Evolutionary conservation across 30 jellyfish, hydroid and myxozoan genomes (phyloP), one percentile per base, ranked within the genome.

Genomic region (Chrysaora quinquecirrha): DNA sequence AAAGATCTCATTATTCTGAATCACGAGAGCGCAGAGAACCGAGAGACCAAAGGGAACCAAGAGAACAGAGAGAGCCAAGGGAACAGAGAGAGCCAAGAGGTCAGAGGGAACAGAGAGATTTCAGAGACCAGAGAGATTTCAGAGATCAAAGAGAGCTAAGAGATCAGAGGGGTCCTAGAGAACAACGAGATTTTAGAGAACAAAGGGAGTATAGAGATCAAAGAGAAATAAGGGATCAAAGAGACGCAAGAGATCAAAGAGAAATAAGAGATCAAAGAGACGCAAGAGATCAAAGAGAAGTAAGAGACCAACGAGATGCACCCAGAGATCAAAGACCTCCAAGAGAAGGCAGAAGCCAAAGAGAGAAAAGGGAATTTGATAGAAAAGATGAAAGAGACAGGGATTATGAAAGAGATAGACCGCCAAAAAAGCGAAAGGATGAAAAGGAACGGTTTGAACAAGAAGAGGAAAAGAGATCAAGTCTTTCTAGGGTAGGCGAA

Each of bases 311-410:
- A 34, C 80, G 69, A 88, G 73, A 76, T 34, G 35, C 72, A 29
- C 24, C 76, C 12, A 48, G 87, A 28, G 94, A 84, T 35, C 83
- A 64, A 35, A 82, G 93, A 48, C 27, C 75, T 18, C 29, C 87
- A 23, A 72, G 94, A 22, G 87, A 72, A 69, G 75, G 67, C 78
- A 63, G 94, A 50, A 47, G 85, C 21, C 54, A 32, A 43, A 82
- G 62, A 71, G 92, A 82, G 25, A 82, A 69, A 75, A 49, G 92
- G 35, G 92, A 82, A 10, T 70, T 68, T 29, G 83, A 74, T 62
- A 58, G 96, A 50, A 75, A 87, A 65, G 35, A 24, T 19, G 95
- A 84, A 28, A 46, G 87, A 64, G 95, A 85, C 34, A 68, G 93
- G 22, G 93, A 82, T 9, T 29, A 22, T 22, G 95, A 84, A n/a